Conservation (phyloP, 2,113 vertebrate species). For the Rhinolophus sinicus region DNA sequence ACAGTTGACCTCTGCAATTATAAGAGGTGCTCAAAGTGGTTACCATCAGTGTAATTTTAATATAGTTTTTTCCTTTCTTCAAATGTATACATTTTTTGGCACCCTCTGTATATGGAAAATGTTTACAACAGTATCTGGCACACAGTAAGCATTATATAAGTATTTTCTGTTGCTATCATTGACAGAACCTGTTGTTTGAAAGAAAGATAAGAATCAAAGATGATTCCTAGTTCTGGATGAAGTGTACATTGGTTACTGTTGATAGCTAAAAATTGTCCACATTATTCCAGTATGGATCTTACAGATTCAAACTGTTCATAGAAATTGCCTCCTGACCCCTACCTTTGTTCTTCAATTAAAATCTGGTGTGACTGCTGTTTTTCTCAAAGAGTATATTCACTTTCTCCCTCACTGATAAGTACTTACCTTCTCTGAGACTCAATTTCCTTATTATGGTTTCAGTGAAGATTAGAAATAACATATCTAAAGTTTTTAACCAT, state of each 20-base stretch:
- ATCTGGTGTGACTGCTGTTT: background rate
- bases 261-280: background rate
- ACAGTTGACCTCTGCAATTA: too few relatives aligned
- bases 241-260: background rate
- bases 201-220: background rate
- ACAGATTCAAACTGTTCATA: background rate
- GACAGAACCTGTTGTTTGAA: background rate
- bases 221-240: background rate
- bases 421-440: conserved; percentile 6
- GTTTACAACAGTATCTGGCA: background rate
- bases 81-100: too few relatives aligned
- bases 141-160: background rate
- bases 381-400: background rate
- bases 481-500: background rate
- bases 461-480: background rate
- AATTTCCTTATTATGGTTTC: background rate
- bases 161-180: conserved; percentile 23
- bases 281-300: background rate
- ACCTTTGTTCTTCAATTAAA: background rate
- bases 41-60: too few relatives aligned
- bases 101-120: background rate
- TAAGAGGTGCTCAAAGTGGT: too few relatives aligned
- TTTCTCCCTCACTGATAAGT: background rate
- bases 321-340: background rate
- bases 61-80: too few relatives aligned